Evolutionary conservation across 2,888 invertebrate species (phyloP).

Genomic region (Griposia aprilina): DNA sequence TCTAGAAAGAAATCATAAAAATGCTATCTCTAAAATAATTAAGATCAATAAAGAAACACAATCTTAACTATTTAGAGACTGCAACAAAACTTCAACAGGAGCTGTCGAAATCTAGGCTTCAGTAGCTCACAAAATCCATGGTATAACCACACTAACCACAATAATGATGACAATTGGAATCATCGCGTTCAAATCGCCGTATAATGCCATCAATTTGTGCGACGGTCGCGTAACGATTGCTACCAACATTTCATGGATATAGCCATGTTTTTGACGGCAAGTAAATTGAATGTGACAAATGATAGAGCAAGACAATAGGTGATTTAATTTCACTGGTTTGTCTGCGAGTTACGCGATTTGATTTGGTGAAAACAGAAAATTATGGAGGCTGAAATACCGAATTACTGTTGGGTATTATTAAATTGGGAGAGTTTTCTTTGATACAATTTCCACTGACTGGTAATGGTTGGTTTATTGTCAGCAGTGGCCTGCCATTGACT

Average conservation of each 20-base stretch:
- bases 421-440: not conserved
- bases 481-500: not conserved
- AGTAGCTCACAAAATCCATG: conserved; percentile 34
- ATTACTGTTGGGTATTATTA: not conserved
- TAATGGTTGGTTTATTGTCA: not conserved
- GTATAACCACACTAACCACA: conserved; percentile 53
- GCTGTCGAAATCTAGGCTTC: not conserved
- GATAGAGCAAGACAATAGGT: conserved; percentile 39
- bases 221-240: conserved; percentile 51
- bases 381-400: not conserved
- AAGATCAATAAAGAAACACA: not conserved
- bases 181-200: conserved; percentile 76
- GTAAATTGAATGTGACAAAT: conserved; percentile 66
- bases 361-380: conserved; percentile 44
- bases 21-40: not conserved
- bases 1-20: not conserved
- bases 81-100: not conserved
- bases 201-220: conserved; percentile 74
- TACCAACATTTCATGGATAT: conserved; percentile 49
- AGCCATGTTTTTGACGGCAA: conserved; percentile 30
- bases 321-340: conserved; percentile 45
- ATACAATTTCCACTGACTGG: not conserved
- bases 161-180: conserved; percentile 59
- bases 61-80: not conserved
- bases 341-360: conserved; percentile 1